Base-by-base conservation (phyloP, 2,113 vertebrate genomes). In the Larimichthys polyactis region DNA sequence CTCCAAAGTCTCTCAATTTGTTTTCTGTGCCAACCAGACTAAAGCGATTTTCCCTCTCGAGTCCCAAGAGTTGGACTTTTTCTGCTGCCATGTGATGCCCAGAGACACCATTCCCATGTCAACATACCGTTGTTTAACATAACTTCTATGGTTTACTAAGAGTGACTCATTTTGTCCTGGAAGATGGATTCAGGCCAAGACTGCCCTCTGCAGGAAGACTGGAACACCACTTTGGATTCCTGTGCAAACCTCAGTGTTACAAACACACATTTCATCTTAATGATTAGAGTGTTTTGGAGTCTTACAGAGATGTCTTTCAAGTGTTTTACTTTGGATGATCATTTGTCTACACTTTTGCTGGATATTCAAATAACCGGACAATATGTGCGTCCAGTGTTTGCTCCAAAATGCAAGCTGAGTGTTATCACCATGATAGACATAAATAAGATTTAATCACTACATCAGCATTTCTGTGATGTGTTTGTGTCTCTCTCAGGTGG, bases 401-500 rank as follows among this genome's bases (percentile, higher is more conserved):
- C 5, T 1, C 24, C 24, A 24, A 24, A 24, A 24, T 24, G 24
- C 24, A 24, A 54, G 8, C 59, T 2, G 36, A 43, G 3, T n/a
- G 19, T n/a, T 43, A 43, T 11, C 36, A n/a, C 20, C 9, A 54
- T 4, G 20, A 4, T n/a, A 4, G 3, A 24, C n/a, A 58, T 22
- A 27, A 15, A 64, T 14, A 1, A 65, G 17, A 10, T 20, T 49
- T 12, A 9, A 20, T 24, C 24, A 24, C 32, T n/a, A n/a, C n/a
- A n/a, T n/a, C n/a, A 59, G 16, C 20, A 2, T 36, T 11, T 32
- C 7, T 74, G 7, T 58, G 10, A 22, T 65, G 6, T 60, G 9
- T 36, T 36, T 71, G 22, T 73, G 16, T 82, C 15, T 54, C 15
- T 86, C 59, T 0, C 63, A 99, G 98, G 96, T 54, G 94, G 93